Percentiles rank a stretch among this genome's conserved stretches.
Evolutionary conservation across 1,140 invertebrate species (phyloP).

Genomic region (Coelopa frigida): DNA sequence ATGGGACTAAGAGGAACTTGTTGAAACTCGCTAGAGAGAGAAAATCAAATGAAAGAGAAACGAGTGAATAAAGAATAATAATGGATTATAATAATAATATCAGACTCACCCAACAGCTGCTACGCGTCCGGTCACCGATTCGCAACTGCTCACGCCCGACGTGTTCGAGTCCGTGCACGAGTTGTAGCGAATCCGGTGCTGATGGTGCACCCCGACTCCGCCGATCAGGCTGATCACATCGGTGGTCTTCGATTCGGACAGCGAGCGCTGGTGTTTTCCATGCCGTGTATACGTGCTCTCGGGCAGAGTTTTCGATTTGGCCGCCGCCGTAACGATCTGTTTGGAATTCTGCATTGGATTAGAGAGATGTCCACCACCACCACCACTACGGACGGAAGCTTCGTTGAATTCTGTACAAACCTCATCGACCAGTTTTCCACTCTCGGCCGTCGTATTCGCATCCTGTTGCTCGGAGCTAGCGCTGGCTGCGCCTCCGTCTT

Average conservation of each 20-base stretch:
- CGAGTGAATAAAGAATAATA: constrained; percentile 1
- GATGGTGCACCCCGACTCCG: constrained; percentile 17
- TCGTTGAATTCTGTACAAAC: constrained; percentile 11
- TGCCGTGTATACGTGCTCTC: constrained; percentile 28
- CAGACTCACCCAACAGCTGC: constrained; percentile 20
- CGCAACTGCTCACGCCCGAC: constrained; percentile 69
- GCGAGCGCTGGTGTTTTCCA: constrained; percentile 50
- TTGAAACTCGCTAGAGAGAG: constrained; percentile 54
- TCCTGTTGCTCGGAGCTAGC: constrained; percentile 22
- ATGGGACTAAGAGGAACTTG: constrained; percentile 70
- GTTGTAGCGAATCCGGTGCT: constrained; percentile 39
- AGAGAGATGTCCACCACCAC: too few species aligned
- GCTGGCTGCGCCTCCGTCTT: constrained; percentile 13
- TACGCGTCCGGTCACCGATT: constrained; percentile 53
- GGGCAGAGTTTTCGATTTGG: constrained; percentile 37
- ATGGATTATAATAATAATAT: constrained; percentile 6
- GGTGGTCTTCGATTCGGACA: constrained; percentile 59
- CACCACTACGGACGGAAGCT: not conserved
- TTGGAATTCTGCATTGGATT: too few species aligned
- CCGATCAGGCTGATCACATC: constrained; percentile 36
- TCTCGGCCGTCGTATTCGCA: constrained; percentile 26
- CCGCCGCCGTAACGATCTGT: constrained; percentile 9
- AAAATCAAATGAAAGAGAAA: not conserved
- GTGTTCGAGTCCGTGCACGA: constrained; percentile 66
- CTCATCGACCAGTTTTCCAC: constrained; percentile 20